Evolutionary conservation across 2,888 invertebrate genomes (phyloP).

Genomic region (Thymelicus acteon): DNA sequence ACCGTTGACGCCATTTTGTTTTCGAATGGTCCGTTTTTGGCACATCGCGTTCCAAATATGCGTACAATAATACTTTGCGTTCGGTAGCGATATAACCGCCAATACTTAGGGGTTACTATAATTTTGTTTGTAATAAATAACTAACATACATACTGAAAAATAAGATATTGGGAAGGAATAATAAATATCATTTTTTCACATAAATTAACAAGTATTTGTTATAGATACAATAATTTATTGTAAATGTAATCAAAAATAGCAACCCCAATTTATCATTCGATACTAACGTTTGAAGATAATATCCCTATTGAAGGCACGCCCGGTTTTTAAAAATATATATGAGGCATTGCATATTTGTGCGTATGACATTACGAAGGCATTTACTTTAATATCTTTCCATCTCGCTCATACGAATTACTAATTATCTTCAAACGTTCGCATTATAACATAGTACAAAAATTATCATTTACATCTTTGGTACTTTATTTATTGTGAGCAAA

Average conservation of each 20-base stretch:
- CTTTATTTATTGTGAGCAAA: constrained; percentile 80
- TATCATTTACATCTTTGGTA: constrained; percentile 71
- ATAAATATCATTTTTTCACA: not conserved
- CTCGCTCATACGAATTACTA: constrained; percentile 41
- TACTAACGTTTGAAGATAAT: constrained; percentile 27
- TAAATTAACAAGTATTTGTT: not conserved
- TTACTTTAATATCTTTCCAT: constrained; percentile 8
- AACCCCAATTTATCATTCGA: constrained; percentile 16
- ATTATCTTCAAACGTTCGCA: constrained; percentile 56
- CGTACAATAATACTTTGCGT: constrained; percentile 70
- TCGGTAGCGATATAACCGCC: constrained; percentile 6
- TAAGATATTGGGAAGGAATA: not conserved
- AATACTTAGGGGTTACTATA: constrained; percentile 21
- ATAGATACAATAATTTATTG: not conserved
- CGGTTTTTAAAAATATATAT: constrained; percentile 18
- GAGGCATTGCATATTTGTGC: constrained; percentile 39
- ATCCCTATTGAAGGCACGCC: constrained; percentile 8
- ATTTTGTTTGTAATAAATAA: not conserved
- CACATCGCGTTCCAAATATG: constrained; percentile 68
- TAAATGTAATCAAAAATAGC: constrained; percentile 19
- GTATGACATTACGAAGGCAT: constrained; percentile 36
- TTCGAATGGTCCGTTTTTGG: constrained; percentile 78
- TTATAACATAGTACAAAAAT: constrained; percentile 55
- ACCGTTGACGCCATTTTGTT: constrained; percentile 58
- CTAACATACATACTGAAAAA: constrained; percentile 1